phyloP scores from a whole-genome alignment of 2,113 vertebrate genomes.

The Ailuropoda melanoleuca region DNA sequence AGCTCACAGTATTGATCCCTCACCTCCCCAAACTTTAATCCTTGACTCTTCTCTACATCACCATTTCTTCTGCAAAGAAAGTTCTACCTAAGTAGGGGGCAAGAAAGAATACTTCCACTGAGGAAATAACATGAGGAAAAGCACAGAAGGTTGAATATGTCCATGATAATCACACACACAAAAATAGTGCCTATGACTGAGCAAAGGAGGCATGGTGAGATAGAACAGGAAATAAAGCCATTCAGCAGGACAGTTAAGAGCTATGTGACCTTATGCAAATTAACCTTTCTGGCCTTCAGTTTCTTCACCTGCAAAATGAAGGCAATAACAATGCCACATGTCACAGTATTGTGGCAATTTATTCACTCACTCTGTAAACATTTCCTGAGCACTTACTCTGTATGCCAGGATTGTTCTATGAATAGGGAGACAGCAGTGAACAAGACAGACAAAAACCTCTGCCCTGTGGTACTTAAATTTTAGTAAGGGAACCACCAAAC shows the following conservation, averaged over 20 bases:
- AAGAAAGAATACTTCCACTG: neutral
- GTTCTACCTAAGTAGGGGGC: neutral
- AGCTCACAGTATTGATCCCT: neutral
- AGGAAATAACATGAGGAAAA: neutral
- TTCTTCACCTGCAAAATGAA: neutral
- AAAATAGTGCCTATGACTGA: neutral
- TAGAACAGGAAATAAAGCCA: neutral
- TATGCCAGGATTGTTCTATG: neutral
- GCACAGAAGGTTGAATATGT: neutral
- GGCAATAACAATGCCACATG: neutral
- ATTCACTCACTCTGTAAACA: neutral
- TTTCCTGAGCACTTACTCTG: neutral
- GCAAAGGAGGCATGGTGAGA: neutral
- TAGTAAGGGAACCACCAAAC: neutral
- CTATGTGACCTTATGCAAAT: neutral
- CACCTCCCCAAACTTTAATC: neutral
- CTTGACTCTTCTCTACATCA: neutral
- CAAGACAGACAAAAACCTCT: neutral
- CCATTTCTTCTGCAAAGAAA: constrained; percentile 19
- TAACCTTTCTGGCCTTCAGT: neutral
- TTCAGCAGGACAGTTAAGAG: neutral
- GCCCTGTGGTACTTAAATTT: neutral
- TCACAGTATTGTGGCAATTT: neutral
- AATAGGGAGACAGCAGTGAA: neutral
- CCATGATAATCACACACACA: neutral